phyloP scores from a whole-genome alignment of 2,797 vertebrate genomes.

The Amblyraja radiata region DNA sequence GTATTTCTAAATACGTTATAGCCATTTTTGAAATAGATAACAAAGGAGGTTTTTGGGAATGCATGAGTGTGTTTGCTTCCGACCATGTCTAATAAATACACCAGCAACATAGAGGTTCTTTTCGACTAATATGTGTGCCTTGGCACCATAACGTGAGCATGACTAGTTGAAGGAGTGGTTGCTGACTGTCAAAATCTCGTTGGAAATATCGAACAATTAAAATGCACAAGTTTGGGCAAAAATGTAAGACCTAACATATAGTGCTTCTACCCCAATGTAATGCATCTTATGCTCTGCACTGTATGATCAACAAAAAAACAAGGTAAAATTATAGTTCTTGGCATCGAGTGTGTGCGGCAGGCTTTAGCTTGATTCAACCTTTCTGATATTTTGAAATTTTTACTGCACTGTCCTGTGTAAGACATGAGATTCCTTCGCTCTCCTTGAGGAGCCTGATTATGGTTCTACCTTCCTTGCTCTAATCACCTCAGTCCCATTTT shows the following conservation, averaged over 20 bases:
- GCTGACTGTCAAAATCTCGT: background rate
- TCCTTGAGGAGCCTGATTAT: background rate
- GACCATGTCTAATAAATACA: background rate
- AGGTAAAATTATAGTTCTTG: background rate
- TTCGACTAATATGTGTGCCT: background rate
- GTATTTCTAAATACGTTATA: background rate
- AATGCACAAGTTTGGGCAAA: background rate
- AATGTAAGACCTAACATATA: background rate
- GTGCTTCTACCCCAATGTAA: background rate
- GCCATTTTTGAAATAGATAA: background rate
- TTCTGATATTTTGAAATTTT: constrained; percentile 10
- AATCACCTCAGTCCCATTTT: background rate
- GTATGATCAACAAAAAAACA: too few relatives aligned
- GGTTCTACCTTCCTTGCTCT: constrained; percentile 26
- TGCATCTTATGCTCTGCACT: constrained; percentile 12
- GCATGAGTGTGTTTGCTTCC: background rate
- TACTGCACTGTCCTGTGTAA: background rate
- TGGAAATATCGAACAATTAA: background rate
- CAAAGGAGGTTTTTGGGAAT: background rate
- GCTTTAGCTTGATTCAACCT: constrained; percentile 24
- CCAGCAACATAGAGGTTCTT: background rate
- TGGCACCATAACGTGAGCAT: background rate
- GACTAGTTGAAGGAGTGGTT: background rate
- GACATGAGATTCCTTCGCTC: background rate
- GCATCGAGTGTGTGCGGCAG: background rate